A percentile compares a stretch with the other conserved stretches of the same genome.
Evolutionary conservation across 2,888 invertebrate genomes (phyloP).

Genomic region (Parnassius glacialis): DNA sequence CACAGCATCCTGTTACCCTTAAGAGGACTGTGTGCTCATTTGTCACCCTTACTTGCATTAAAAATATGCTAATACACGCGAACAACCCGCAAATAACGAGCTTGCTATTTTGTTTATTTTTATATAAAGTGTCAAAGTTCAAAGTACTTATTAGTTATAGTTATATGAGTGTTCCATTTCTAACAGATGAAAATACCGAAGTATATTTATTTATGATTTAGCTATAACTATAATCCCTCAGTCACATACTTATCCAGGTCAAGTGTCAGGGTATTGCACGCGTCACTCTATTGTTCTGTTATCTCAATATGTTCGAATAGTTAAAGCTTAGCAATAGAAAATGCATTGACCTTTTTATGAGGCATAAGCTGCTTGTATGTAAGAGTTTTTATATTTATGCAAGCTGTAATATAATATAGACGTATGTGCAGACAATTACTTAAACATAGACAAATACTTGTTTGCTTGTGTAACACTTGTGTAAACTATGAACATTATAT

Average conservation of each 20-base stretch:
- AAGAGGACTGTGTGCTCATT: too few relatives aligned
- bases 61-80: too few relatives aligned
- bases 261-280: constrained; percentile 42
- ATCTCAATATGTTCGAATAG: constrained; percentile 8
- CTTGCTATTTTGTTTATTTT: too few relatives aligned
- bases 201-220: too few relatives aligned
- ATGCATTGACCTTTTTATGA: constrained; percentile 15
- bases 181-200: too few relatives aligned
- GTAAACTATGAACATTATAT: constrained; percentile 16
- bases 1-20: too few relatives aligned
- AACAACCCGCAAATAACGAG: too few relatives aligned
- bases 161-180: too few relatives aligned
- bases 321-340: constrained; percentile 7
- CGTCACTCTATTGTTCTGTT: constrained; percentile 16
- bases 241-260: constrained; percentile 44
- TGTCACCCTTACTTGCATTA: too few relatives aligned
- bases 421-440: constrained; percentile 4
- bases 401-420: not conserved
- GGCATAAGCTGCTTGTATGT: not conserved
- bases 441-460: constrained; percentile 13
- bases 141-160: too few relatives aligned
- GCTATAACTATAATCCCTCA: constrained; percentile 32
- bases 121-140: too few relatives aligned
- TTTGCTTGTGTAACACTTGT: constrained; percentile 20
- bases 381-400: too few relatives aligned